Conservation (phyloP, 2,113 vertebrate species). For the Damaliscus lunatus region DNA sequence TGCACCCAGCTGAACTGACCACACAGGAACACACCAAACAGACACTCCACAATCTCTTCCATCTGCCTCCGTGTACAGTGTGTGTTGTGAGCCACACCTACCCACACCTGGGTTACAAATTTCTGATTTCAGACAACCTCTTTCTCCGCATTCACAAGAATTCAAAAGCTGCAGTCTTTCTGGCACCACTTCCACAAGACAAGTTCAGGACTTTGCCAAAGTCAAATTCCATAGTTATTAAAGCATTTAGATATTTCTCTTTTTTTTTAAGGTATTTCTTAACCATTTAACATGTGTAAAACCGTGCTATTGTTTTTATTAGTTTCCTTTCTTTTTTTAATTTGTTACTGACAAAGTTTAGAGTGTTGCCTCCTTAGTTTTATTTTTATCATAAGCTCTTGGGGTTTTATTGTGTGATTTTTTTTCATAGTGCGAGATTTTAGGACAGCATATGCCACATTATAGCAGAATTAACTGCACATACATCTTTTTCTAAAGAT, state of each 20-base stretch:
- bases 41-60: neutral
- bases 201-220: neutral
- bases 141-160: neutral
- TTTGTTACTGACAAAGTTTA: neutral
- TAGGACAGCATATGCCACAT: neutral
- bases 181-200: neutral
- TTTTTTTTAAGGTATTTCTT: neutral
- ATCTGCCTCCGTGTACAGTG: rapidly evolving
- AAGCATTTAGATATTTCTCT: neutral
- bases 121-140: neutral
- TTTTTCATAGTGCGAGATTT: neutral
- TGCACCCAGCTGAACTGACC: neutral
- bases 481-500: neutral
- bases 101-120: neutral
- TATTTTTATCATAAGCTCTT: neutral
- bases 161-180: neutral
- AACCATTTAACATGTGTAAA: neutral
- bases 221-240: neutral
- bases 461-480: neutral
- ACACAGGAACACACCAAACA: neutral
- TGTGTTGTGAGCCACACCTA: rapidly evolving
- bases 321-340: neutral
- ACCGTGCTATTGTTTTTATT: neutral
- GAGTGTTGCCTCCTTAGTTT: no score
- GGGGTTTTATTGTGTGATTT: neutral